Conservation (phyloP, 2,113 vertebrate species). For the Ibidorhyncha struthersii region DNA sequence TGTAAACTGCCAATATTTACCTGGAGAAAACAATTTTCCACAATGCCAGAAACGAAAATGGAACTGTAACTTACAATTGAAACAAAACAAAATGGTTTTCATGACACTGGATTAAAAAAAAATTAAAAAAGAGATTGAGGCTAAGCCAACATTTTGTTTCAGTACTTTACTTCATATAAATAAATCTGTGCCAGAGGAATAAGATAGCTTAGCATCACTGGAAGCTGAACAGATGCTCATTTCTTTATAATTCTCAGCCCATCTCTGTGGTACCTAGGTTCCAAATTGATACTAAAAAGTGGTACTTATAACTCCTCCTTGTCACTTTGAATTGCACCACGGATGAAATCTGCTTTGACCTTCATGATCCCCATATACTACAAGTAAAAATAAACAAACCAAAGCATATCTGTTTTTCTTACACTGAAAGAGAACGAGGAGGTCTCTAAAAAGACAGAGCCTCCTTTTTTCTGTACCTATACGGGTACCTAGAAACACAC, state of each 20-base stretch:
- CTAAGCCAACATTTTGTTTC: constrained; percentile 39
- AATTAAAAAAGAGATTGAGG: background rate
- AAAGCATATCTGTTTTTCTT: background rate
- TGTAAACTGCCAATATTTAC: background rate
- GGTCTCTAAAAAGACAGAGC: background rate
- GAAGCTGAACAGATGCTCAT: constrained; percentile 41
- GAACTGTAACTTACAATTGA: background rate
- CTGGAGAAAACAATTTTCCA: background rate
- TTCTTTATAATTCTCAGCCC: constrained; percentile 15
- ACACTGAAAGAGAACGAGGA: background rate
- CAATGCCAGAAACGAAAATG: background rate
- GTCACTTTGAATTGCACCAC: background rate
- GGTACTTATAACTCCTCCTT: background rate
- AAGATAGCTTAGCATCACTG: constrained; percentile 6
- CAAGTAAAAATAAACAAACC: background rate
- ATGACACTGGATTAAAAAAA: background rate
- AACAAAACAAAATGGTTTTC: background rate
- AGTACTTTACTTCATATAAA: background rate
- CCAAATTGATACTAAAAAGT: background rate
- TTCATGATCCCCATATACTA: background rate
- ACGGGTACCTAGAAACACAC: too few species aligned
- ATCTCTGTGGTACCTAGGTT: background rate
- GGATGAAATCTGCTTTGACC: background rate
- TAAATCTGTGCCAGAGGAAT: constrained; percentile 46
- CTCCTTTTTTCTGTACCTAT: background rate